Percentiles rank a stretch among this genome's conserved stretches.
Conservation (phyloP, 1,140 invertebrate species). For the Nephila pilipes region DNA sequence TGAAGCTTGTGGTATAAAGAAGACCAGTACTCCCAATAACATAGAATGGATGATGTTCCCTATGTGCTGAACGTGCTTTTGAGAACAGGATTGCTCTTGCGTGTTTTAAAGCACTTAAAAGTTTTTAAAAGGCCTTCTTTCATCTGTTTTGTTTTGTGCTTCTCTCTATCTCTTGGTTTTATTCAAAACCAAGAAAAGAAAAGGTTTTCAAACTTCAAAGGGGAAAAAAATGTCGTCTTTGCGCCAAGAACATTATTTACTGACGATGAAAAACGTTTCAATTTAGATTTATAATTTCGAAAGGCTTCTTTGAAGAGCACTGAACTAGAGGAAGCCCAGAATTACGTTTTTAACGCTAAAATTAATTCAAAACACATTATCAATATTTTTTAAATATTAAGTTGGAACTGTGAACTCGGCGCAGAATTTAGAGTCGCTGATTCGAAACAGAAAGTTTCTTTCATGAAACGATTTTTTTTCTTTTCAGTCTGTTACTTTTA, state of each 20-base stretch:
- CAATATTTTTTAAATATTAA: too few species aligned
- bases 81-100: not conserved
- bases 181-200: not conserved
- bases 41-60: not conserved
- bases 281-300: not conserved
- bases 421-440: too few species aligned
- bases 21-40: not conserved
- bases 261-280: not conserved
- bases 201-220: not conserved
- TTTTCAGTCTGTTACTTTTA: too few species aligned
- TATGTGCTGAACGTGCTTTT: constrained; percentile 1
- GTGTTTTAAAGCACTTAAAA: constrained; percentile 24
- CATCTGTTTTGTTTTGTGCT: not conserved
- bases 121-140: constrained; percentile 27
- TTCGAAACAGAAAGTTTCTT: too few species aligned
- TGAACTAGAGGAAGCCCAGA: not conserved
- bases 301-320: not conserved
- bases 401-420: too few species aligned
- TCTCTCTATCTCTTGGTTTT: not conserved
- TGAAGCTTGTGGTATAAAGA: not conserved
- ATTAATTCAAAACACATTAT: too few species aligned
- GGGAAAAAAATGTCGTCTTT: not conserved
- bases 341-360: not conserved
- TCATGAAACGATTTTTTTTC: too few species aligned
- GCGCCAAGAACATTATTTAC: not conserved